Conservation (phyloP, 1,140 invertebrate genomes). For the Lamellibrachia luymesi region DNA sequence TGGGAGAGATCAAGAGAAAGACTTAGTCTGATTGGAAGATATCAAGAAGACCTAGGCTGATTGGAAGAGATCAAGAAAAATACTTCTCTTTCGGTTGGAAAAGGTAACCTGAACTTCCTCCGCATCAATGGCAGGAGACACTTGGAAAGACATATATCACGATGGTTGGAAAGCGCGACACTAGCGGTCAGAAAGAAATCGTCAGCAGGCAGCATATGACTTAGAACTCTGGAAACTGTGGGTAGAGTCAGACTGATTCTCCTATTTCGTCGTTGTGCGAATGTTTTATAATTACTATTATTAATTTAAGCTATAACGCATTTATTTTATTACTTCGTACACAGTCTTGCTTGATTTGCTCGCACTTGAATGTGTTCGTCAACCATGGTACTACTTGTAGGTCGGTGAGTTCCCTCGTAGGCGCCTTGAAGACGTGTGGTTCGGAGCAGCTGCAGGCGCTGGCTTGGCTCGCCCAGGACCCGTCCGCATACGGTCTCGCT, state of each 20-base stretch:
- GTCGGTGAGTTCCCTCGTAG: not conserved
- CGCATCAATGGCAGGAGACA: not conserved
- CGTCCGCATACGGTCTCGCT: not conserved
- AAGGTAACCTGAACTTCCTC: not conserved
- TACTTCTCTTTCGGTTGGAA: not conserved
- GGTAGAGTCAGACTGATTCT: not conserved
- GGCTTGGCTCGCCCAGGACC: not conserved
- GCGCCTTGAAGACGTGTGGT: not conserved
- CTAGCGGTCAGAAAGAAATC: no score
- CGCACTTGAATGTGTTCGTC: not conserved
- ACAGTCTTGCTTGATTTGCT: no score
- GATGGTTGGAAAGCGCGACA: not conserved
- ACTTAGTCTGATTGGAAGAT: no score
- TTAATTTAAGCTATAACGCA: no score
- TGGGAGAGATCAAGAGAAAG: not conserved
- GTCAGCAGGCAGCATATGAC: no score
- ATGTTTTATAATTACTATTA: not conserved
- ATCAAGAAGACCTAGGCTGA: no score
- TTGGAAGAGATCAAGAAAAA: no score
- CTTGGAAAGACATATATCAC: not conserved
- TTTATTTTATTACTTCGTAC: no score
- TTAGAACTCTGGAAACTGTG: no score
- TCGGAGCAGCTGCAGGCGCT: not conserved
- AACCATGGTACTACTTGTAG: not conserved
- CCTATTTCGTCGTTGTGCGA: not conserved